Base-by-base conservation (phyloP, 1,140 invertebrate species). In the Harpegnathos saltator region DNA sequence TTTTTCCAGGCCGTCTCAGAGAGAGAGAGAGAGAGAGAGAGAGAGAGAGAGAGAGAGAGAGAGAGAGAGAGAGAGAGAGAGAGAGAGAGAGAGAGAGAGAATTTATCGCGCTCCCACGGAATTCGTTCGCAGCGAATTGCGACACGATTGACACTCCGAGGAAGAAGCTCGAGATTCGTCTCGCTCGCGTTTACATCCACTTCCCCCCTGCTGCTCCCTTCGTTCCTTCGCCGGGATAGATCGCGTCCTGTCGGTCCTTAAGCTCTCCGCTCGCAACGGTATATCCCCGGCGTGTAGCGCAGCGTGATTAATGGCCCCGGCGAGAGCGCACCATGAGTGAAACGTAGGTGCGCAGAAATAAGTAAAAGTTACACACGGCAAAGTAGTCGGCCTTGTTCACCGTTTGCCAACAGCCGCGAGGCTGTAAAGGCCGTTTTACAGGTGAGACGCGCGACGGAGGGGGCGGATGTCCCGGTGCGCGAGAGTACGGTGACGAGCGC, bases 381-480 rank as follows among this genome's bases (percentile, higher is more conserved):
- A 88, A 89, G 89, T 88, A 82, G 89, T 88, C 90, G 90, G 90
- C 90, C 90, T 91, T 91, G 89, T 90, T 91, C 89, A 82, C 86
- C 84, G 87, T 90, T 90, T 86, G 90, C 89, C 86, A 81, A 81
- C 50, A 88, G 81, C 85, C 85, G 82, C 85, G 87, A 90, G 90
- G 86, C 85, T 89, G 85, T 77, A 82, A 72, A 86, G 65, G 66
- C 82, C 88, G 84, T 58, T 72, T 77, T 78, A 81, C 89, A 89
- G 86, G 86, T 90, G 89, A 87, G 82, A 82, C 75, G 81, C 75
- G 81, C 78, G 69, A 22, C 26, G 68, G 87, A 89, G 63, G 17
- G 63, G 24, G 52, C n/a, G 50, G 62, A 68, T 69, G 52, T 29
- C 15, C 24, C 73, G 72, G 17, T 11, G 24, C 38, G 65, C 38